These are phyloP conservation scores for Hyles vespertilio DNA, from an alignment of 1,140 invertebrate genomes.

Conservation along the genomic window DNA sequence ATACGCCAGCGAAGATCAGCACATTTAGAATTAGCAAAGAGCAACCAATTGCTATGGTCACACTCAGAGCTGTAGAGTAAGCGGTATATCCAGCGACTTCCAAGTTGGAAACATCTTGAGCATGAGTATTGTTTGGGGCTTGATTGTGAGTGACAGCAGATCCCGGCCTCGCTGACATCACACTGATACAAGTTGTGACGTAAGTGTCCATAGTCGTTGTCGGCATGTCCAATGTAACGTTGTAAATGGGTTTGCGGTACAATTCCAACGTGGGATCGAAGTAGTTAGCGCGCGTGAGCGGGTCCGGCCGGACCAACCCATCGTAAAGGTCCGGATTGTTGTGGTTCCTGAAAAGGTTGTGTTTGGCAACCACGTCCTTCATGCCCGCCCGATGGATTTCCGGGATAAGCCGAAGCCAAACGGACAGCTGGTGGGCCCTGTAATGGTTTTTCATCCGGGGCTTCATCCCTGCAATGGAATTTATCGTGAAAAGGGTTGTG, in stretches of 20 bases:
- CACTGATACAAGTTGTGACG: constrained; percentile 77
- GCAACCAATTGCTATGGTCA: constrained; percentile 93
- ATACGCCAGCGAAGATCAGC: constrained; percentile 90
- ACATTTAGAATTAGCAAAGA: constrained; percentile 91
- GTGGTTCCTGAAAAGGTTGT: constrained; percentile 89
- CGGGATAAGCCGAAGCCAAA: constrained; percentile 95
- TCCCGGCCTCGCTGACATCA: constrained; percentile 72
- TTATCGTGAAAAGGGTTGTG: constrained; percentile 25
- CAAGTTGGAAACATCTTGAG: constrained; percentile 78
- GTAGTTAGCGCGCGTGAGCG: constrained; percentile 71
- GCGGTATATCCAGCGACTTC: constrained; percentile 87
- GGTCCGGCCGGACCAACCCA: constrained; percentile 88
- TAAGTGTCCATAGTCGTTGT: constrained; percentile 78
- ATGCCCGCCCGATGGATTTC: constrained; percentile 93
- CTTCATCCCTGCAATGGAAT: constrained; percentile 83
- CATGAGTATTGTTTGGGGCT: constrained; percentile 75
- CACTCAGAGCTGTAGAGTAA: constrained; percentile 88
- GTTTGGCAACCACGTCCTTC: constrained; percentile 88
- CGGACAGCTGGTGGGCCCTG: constrained; percentile 93
- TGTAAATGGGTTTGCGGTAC: constrained; percentile 75
- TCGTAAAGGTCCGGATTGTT: constrained; percentile 89
- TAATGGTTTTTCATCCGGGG: constrained; percentile 95
- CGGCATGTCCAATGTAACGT: constrained; percentile 74
- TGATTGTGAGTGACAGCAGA: constrained; percentile 68
- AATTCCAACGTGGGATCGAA: constrained; percentile 73